Evolutionary conservation across 2,113 vertebrate genomes (phyloP), one percentile per base, ranked within the genome.

Genomic region (Periophthalmodon schlosseri): DNA sequence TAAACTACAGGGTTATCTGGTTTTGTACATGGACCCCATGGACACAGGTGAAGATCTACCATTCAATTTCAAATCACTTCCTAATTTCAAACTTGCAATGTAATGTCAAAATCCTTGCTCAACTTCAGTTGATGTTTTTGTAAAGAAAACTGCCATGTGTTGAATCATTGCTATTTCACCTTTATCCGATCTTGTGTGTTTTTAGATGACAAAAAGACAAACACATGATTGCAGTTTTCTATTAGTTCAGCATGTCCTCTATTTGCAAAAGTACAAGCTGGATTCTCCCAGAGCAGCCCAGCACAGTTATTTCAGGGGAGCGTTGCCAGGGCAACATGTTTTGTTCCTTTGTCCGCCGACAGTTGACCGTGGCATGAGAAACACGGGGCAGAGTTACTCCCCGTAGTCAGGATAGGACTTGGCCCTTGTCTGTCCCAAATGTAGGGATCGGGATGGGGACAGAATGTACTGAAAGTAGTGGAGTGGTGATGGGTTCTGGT

Each of bases 331-430:
- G 85, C 73, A 77, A 89, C 85, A 60, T 66, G 84, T 84, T 92
- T 86, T 88, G 85, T 91, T 82, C 77, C 82, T 86, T 91, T 86
- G 87, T 90, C 74, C 77, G 56, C 67, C 73, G 69, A 81, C 81
- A 74, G 75, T 88, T 88, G 70, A 80, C 82, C 74, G 70, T 72
- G 80, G 83, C 79, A 72, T 85, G 80, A 82, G 70, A 69, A 71
- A 76, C 82, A 79, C 68, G 63, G 76, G 75, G 73, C 77, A 81
- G 76, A 70, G 52, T 70, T 67, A 71, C 77, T 78, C 77, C 83
- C 63, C 72, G 75, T 85, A 65, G 63, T 82, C 77, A 82, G 79
- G 81, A 69, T 54, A 83, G 81, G 11, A 78, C 69, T 81, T 63
- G 78, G 49, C 73, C 74, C 65, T 50, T 86, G 74, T 87, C 72